Evolutionary conservation across 2,888 invertebrate species (phyloP), one percentile per base, ranked within the genome.

Genomic region (Aromia moschata): DNA sequence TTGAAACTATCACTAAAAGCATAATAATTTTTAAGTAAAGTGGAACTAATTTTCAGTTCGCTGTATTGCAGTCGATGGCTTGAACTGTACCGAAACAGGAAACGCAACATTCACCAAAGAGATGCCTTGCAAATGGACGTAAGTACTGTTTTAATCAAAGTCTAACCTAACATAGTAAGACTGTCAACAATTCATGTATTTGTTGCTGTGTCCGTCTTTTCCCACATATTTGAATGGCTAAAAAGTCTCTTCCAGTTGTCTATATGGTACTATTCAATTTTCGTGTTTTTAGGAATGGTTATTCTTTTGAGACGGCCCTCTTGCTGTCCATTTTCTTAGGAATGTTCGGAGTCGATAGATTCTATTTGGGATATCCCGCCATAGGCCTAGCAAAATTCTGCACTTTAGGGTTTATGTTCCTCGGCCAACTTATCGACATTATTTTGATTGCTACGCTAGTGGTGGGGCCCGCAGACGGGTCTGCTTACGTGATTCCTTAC

Each of bases 311-410:
- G 78, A 93, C 94, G 52, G 91, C 98, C 0, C 82, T 99, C 40
- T 81, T 98, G 30, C 83, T 99, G 2, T 98, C 98, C 0, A 92
- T 99, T 46, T 99, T 99, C 79, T 84, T 98, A 56, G 99, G 99
- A 18, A 96, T 98, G 94, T 95, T 99, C 83, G 99, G 99, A 12
- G 86, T 94, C 16, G 99, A 99, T 79, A 85, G 99, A 60, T 98
- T 99, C 81, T 99, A 99, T 77, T 84, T 99, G n/a, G 99, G 99
- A 18, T 98, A 98, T 80, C 96, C 96, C 51, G 98, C 96, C 0
- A 88, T 98, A 67, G 98, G 98, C 0, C 81, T 98, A 61, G 88
- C 97, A 17, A 98, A 99, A 80, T 86, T 98, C 64, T 95, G 96
- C 77, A 98, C 98, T 0, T 83, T 98, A 54, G 98, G 98, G 11